Percentiles rank a stretch among this genome's conserved stretches.
Evolutionary conservation across 1,140 invertebrate species (phyloP).

Genomic region (Dendrolimus kikuchii): DNA sequence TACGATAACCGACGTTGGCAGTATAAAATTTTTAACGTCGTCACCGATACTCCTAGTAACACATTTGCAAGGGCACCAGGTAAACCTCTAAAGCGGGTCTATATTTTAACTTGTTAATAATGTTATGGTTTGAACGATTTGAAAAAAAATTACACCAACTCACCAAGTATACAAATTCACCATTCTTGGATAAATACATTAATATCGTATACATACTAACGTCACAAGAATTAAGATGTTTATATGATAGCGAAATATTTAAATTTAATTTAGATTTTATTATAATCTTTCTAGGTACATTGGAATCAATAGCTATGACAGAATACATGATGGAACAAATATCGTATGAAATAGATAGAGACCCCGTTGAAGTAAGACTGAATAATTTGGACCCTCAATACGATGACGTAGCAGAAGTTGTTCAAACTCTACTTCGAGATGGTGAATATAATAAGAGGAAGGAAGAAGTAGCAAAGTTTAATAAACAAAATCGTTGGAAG

Average conservation of each 20-base stretch:
- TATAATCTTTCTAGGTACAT: constrained; percentile 68
- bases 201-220: too few relatives aligned
- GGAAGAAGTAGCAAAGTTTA: constrained; percentile 74
- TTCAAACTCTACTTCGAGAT: constrained; percentile 74
- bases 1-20: constrained; percentile 75
- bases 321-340: constrained; percentile 91
- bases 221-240: too few relatives aligned
- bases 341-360: constrained; percentile 76
- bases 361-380: constrained; percentile 79
- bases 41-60: constrained; percentile 78
- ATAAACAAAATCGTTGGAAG: constrained; percentile 82
- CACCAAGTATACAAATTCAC: too few relatives aligned
- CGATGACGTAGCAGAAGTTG: constrained; percentile 69
- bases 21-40: constrained; percentile 71
- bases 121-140: too few relatives aligned
- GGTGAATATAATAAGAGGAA: constrained; percentile 75
- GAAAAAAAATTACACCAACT: too few relatives aligned
- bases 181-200: too few relatives aligned
- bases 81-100: constrained; percentile 22
- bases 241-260: not conserved
- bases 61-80: constrained; percentile 77
- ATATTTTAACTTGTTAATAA: too few relatives aligned
- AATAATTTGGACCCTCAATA: constrained; percentile 73
- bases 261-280: constrained; percentile 4
- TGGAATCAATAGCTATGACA: constrained; percentile 78